Percentiles rank a stretch among this genome's conserved stretches.
Evolutionary conservation across 35 echinoderm and acorn worm species (phyloP).

Genomic region (Apostichopus californicus): DNA sequence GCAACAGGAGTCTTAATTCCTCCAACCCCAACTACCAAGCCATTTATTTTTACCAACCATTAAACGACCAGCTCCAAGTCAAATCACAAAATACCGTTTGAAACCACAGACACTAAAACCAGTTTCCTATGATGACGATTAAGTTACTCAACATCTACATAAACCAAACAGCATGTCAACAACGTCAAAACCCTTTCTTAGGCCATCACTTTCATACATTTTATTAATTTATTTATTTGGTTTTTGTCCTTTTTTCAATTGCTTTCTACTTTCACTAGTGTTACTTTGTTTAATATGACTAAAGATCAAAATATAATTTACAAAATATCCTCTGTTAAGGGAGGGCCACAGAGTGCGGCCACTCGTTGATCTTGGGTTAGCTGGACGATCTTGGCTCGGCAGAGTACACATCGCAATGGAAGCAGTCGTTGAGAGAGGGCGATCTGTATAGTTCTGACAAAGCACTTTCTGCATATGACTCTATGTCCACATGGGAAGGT

Average conservation of each 20-base stretch:
- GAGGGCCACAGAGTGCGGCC: not conserved
- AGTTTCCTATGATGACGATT: too few species aligned
- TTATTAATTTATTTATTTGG: too few species aligned
- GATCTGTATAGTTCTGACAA: slow-evolving; percentile 96
- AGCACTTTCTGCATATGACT: slow-evolving; percentile 90
- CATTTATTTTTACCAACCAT: too few species aligned
- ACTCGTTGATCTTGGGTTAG: slow-evolving; percentile 37
- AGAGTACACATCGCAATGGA: slow-evolving; percentile 89
- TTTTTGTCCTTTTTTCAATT: too few species aligned
- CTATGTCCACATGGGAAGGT: slow-evolving; percentile 89
- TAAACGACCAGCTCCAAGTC: too few species aligned
- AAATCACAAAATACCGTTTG: too few species aligned
- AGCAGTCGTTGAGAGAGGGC: slow-evolving; percentile 89
- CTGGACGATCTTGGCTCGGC: slow-evolving; percentile 81
- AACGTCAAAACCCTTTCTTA: not conserved
- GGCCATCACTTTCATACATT: not conserved
- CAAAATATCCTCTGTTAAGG: slow-evolving; percentile 13
- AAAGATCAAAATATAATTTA: not conserved
- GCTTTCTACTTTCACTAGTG: too few species aligned
- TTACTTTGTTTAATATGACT: too few species aligned
- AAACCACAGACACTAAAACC: too few species aligned
- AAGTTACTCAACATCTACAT: not conserved
- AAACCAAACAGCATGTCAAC: not conserved
- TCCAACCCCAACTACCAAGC: too few species aligned
- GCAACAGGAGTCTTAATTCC: too few species aligned